Percentiles rank a stretch among this genome's conserved stretches.
These are phyloP conservation scores for Mustelus asterias DNA, from an alignment of 2,113 vertebrate species.

Conservation along the genomic window DNA sequence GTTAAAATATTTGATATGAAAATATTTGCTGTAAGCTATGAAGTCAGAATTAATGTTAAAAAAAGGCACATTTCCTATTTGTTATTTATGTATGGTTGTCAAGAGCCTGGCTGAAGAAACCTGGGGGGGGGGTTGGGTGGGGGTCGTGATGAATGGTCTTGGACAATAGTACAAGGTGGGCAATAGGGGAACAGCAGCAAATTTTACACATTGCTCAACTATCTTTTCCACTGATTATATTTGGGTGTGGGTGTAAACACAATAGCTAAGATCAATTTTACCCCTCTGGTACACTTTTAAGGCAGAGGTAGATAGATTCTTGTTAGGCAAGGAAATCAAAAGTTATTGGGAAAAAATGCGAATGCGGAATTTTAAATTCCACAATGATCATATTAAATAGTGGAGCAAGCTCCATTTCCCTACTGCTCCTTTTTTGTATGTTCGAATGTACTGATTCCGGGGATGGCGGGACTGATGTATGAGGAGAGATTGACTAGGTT, in stretches of 20 bases:
- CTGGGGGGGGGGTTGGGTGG: no score
- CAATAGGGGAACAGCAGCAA: neutral
- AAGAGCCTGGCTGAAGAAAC: neutral
- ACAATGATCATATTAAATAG: no score
- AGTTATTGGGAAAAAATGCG: no score
- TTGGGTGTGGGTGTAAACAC: neutral
- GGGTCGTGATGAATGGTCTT: neutral
- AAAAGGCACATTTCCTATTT: neutral
- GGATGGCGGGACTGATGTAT: no score
- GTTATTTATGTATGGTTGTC: neutral
- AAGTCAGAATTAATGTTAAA: neutral
- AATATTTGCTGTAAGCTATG: neutral
- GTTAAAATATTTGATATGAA: neutral
- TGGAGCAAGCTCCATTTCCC: no score
- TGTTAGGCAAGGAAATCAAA: no score
- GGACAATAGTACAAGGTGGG: neutral
- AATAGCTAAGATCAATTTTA: neutral
- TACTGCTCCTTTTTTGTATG: no score
- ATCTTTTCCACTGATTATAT: neutral
- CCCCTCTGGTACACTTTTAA: neutral
- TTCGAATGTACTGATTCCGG: no score
- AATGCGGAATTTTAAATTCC: no score
- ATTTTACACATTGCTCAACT: neutral
- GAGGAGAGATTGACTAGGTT: no score
- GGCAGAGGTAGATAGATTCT: no score